These are phyloP conservation scores for Callimorpha dominula DNA, from an alignment of 2,888 invertebrate species.

Conservation along the genomic window DNA sequence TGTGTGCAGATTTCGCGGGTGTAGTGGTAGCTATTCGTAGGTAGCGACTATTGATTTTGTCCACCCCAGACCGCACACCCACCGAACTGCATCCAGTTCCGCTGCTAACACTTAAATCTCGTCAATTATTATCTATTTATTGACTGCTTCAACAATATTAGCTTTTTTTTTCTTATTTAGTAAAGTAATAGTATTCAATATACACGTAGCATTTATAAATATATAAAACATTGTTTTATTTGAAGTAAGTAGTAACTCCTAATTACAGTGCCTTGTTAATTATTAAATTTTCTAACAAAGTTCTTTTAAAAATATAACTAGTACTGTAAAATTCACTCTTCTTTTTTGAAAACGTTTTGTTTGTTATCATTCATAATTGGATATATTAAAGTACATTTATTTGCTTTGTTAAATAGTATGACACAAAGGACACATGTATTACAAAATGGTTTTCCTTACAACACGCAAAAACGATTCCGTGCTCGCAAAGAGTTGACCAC, in stretches of 20 bases:
- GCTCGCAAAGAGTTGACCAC: slow-evolving; percentile 35
- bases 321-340: neutral
- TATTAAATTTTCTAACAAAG: neutral
- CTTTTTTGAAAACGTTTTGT: too few species aligned
- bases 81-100: slow-evolving; percentile 72
- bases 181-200: neutral
- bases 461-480: slow-evolving; percentile 35
- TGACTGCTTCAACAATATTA: slow-evolving; percentile 61
- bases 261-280: neutral
- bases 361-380: neutral
- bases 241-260: too few species aligned
- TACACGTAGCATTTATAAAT: neutral
- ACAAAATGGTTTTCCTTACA: slow-evolving; percentile 53
- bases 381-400: neutral
- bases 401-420: neutral
- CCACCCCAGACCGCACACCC: slow-evolving; percentile 80
- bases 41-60: slow-evolving; percentile 85
- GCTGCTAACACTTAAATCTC: slow-evolving; percentile 68
- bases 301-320: neutral
- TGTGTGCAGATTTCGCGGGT: slow-evolving; percentile 79
- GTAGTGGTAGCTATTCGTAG: slow-evolving; percentile 79
- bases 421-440: neutral
- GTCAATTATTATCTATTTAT: slow-evolving; percentile 79
- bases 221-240: too few species aligned
- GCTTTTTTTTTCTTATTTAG: slow-evolving; percentile 21